These are phyloP conservation scores for Dendrolimus pini DNA, from an alignment of 2,888 invertebrate species.

Conservation along the genomic window DNA sequence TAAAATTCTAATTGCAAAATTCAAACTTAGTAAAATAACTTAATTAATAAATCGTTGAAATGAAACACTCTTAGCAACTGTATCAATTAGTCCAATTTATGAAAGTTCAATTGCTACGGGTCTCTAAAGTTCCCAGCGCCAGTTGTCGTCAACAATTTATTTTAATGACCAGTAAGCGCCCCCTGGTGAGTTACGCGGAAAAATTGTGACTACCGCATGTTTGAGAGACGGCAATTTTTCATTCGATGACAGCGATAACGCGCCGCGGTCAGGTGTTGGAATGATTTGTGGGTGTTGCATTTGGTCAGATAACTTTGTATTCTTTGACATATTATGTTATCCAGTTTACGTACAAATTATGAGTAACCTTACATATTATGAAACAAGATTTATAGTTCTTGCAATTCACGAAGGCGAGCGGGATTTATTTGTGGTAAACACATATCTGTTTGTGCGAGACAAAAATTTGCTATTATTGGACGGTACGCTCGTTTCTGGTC, in stretches of 20 bases:
- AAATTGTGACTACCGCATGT: constrained; percentile 43
- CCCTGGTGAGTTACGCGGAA: constrained; percentile 43
- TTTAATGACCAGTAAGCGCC: constrained; percentile 48
- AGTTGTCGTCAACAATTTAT: constrained; percentile 62
- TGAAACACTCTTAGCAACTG: constrained; percentile 23
- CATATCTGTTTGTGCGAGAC: too few relatives aligned
- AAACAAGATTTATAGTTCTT: too few relatives aligned
- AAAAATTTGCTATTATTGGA: too few relatives aligned
- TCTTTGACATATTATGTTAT: too few relatives aligned
- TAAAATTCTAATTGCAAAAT: neutral
- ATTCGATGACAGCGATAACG: constrained; percentile 61
- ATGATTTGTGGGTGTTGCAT: constrained; percentile 58
- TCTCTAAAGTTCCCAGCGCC: constrained; percentile 24
- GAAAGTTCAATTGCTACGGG: constrained; percentile 16
- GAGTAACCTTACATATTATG: too few relatives aligned
- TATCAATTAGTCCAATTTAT: constrained; percentile 29
- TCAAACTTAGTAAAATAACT: neutral
- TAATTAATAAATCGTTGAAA: constrained; percentile 20
- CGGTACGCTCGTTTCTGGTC: too few relatives aligned
- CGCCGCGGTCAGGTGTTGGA: constrained; percentile 65
- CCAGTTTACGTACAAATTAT: too few relatives aligned
- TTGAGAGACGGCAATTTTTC: constrained; percentile 67
- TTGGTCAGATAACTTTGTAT: constrained; percentile 23
- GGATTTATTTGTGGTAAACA: too few relatives aligned
- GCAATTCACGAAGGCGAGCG: too few relatives aligned